Evolutionary conservation across 2,113 vertebrate genomes (phyloP).

Genomic region (Jacana jacana): DNA sequence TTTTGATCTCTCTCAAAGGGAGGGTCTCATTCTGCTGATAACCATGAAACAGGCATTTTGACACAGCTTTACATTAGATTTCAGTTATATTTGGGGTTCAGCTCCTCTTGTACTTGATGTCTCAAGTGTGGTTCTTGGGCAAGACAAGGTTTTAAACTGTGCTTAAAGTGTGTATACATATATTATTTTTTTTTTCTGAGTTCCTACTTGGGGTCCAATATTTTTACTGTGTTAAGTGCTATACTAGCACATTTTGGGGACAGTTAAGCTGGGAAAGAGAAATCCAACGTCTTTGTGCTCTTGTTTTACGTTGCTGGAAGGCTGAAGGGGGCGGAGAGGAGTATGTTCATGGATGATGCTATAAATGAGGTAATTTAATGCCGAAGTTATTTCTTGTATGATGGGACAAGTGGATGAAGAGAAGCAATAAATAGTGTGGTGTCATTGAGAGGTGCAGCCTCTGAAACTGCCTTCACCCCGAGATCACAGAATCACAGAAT

Average conservation of each 20-base stretch:
- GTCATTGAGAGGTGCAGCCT: not conserved
- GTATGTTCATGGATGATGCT: not conserved
- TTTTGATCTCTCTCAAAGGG: too few relatives aligned
- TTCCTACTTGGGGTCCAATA: not conserved
- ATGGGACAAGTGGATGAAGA: not conserved
- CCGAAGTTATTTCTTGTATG: not conserved
- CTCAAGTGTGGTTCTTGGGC: not conserved
- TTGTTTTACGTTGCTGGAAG: not conserved
- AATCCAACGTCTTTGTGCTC: not conserved
- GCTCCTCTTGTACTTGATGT: not conserved
- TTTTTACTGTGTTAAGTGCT: not conserved
- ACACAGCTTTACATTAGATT: fast-evolving
- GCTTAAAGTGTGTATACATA: not conserved
- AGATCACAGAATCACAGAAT: too few relatives aligned
- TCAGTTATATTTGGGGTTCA: not conserved
- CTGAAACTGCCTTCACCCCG: fast-evolving
- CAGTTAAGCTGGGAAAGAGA: not conserved
- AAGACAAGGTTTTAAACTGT: not conserved
- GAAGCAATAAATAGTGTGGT: not conserved
- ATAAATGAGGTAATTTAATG: not conserved
- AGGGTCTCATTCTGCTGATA: not conserved
- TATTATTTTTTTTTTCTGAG: not conserved
- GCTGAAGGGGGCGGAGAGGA: not conserved
- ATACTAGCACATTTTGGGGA: not conserved
- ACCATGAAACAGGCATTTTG: not conserved